Conservation (phyloP, 2,113 vertebrate species). For the Catharus fuscescens region DNA sequence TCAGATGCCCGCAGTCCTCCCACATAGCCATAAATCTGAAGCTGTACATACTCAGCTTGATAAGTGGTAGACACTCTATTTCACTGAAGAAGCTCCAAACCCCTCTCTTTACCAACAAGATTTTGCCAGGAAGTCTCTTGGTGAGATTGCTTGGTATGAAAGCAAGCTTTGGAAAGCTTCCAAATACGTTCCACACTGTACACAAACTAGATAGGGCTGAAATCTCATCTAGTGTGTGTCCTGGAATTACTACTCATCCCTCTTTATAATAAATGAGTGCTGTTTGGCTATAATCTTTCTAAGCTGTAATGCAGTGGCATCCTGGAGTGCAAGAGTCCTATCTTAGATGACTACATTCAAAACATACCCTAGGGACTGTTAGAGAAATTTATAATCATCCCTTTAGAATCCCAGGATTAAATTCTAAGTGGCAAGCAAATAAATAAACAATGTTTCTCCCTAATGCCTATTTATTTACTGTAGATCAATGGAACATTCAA, state of each 20-base stretch:
- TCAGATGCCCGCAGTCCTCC: not conserved
- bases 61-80: not conserved
- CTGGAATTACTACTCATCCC: not conserved
- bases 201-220: not conserved
- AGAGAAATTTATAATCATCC: constrained; percentile 52
- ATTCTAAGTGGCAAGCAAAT: constrained; percentile 57
- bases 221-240: not conserved
- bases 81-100: not conserved
- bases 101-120: not conserved
- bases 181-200: not conserved
- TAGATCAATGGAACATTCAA: constrained; percentile 63
- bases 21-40: not conserved
- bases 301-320: constrained; percentile 16
- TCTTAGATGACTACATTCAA: constrained; percentile 32
- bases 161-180: not conserved
- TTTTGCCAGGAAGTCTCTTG: not conserved
- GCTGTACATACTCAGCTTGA: rapidly evolving
- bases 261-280: constrained; percentile 45
- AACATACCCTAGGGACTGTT: constrained; percentile 40
- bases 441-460: constrained; percentile 58
- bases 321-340: constrained; percentile 12
- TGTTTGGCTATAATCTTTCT: constrained; percentile 33
- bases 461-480: constrained; percentile 54
- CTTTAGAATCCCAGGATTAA: constrained; percentile 47
- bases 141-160: not conserved